Evolutionary conservation across 2,113 vertebrate genomes (phyloP), one percentile per base, ranked within the genome.

Genomic region (Geococcyx californianus): DNA sequence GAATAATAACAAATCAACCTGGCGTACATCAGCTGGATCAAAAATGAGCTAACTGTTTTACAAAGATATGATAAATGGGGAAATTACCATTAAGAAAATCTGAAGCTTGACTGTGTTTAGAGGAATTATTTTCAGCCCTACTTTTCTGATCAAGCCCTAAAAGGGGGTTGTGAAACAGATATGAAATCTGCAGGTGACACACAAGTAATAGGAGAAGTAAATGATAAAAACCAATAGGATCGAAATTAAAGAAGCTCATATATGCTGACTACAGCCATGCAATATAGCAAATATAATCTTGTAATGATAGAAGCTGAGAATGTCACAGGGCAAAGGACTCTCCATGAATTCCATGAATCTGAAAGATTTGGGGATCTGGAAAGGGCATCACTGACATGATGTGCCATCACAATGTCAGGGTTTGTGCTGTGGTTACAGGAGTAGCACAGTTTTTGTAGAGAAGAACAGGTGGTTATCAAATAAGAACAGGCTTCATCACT

Each of bases 341-440:
- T 31, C 28, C 9, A 3, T 1, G 6, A 55, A 47, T 25, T 12
- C 1, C 1, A 56, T 6, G 38, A 40, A 14, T 28, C 34, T 45
- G 34, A 31, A 80, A 28, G 49, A 45, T 17, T 4, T 20, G 49
- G 28, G 33, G 36, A 44, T 5, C 9, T 24, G 54, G 40, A 49
- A 83, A n/a, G 55, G 54, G 40, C 73, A 69, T 11, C 38, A 1
- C 0, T 19, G 34, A 9, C 3, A 0, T 0, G 10, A 28, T 12
- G n/a, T 2, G 4, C 26, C 49, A 36, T 6, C 24, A 9, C 3
- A 1, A 52, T 15, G 26, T 9, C 0, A 0, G 31, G 38, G 13
- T 24, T 8, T n/a, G 59, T 17, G 64, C 73, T 28, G 23, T 44
- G 45, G 4, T 13, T 10, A 2, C 0, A 20, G 36, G 31, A 28